Base-by-base conservation (phyloP, 1,140 invertebrate species). In the Helicoverpa zea region DNA sequence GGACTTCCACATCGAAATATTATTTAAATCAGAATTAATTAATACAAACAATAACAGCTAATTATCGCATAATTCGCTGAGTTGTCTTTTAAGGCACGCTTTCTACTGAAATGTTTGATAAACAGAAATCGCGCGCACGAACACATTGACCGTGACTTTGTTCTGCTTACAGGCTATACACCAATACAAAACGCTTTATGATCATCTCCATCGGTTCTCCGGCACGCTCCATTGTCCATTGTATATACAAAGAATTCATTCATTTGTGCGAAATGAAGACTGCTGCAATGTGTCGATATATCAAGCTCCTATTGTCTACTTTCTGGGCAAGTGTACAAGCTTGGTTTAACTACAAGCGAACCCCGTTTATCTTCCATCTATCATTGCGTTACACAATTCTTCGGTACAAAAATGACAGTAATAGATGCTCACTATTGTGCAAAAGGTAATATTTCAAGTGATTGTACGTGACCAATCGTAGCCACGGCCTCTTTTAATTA, bases 151-250 rank as follows among this genome's bases (percentile, higher is more conserved):
- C 61, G 23, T 63, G 61, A 29, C 47, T 77, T 75, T 77, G 59
- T 77, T 77, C 75, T 51, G 18, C 16, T 61, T 54, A 49, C 35
- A 47, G 5, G 58, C 73, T 61, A 58, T 52, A 54, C 63, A 66
- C 30, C 35, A 43, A 77, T 61, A 77, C 43, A 66, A 23, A 66
- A 56, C 49, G 75, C 47, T 77, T 77, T 77, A 64, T 54, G 51
- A 66, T 56, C 85, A 86, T 88, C 81, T 85, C 61, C 86, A 85
- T 87, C 81, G 84, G 78, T 81, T 85, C 82, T 49, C 81, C 80
- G 81, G 84, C 87, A 86, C 83, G 78, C 84, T 85, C 85, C 89
- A 92, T 92, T 92, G 90, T 92, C 84, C 89, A 92, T 92, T 92
- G 90, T 92, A 78, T 81, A 35, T 82, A 70, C 80, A 87, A 88